Conservation (phyloP, 2,888 invertebrate species). For the Himalopsyche anomala region DNA sequence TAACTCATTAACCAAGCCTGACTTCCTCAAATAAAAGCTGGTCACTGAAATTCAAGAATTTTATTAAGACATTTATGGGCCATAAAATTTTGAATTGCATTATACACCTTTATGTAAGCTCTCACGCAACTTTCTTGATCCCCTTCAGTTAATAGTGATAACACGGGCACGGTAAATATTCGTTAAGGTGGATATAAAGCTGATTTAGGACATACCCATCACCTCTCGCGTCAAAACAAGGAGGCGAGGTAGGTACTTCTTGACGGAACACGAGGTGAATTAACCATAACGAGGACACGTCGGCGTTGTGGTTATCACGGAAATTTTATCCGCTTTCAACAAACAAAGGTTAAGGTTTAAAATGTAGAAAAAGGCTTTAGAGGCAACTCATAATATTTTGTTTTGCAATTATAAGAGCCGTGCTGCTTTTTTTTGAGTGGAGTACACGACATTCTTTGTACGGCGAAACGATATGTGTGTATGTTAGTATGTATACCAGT, state of each 20-base stretch:
- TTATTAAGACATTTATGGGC: constrained; percentile 20
- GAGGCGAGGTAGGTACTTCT: constrained; percentile 11
- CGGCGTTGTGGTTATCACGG: constrained; percentile 17
- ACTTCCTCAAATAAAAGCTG: constrained; percentile 25
- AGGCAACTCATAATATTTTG: background rate
- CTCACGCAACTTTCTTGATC: constrained; percentile 34
- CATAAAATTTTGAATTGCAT: constrained; percentile 34
- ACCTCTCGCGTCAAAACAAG: constrained; percentile 28
- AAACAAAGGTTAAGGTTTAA: constrained; percentile 27
- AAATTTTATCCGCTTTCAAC: constrained; percentile 18
- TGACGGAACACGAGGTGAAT: constrained; percentile 22
- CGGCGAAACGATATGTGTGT: no score
- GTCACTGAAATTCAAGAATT: constrained; percentile 26
- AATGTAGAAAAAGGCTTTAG: constrained; percentile 10
- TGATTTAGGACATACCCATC: constrained; percentile 26
- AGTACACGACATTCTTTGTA: no score
- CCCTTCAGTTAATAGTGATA: constrained; percentile 16
- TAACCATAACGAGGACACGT: constrained; percentile 31
- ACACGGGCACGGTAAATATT: constrained; percentile 28
- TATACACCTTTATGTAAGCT: constrained; percentile 20
- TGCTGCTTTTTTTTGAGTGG: no score
- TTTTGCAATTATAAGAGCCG: background rate
- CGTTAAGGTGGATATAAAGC: constrained; percentile 34
- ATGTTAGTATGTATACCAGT: no score
- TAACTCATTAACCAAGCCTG: constrained; percentile 25